Evolutionary conservation across 2,888 invertebrate species (phyloP), one percentile per base, ranked within the genome.

Genomic region (Andrena minutula): DNA sequence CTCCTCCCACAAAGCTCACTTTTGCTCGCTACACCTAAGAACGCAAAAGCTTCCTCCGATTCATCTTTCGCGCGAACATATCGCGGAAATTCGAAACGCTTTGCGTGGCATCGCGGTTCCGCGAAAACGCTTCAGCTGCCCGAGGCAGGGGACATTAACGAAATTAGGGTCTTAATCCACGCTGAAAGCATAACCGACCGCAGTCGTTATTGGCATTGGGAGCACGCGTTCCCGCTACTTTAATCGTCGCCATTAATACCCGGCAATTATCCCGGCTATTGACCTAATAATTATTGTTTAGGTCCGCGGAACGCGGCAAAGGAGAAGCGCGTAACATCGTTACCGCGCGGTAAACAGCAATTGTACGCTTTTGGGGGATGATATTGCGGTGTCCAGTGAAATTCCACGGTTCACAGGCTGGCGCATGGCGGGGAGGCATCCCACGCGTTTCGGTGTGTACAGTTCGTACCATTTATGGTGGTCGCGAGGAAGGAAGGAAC

Each of bases 161-260:
- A 77, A 65, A 77, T 77, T 63, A 65, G 72, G 53, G 68, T 32
- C 71, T 56, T 68, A 66, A 77, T 72, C 66, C 60, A 10, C 28
- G 47, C 28, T 77, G 56, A 80, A 77, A 77, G 79, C 76, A 63
- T 76, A 66, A 76, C 53, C 71, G 41, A 51, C 49, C 69, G 35
- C 30, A 28, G 64, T 23, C 76, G 66, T 65, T 71, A 71, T 61
- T 66, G 61, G 49, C 47, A 76, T 60, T 47, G 64, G 28, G 12
- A 32, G n/a, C 5, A 58, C 26, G 32, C 65, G 58, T 69, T 41
- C 28, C 23, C 60, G 75, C 32, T 41, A 77, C 61, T 77, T 79
- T 79, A 68, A 79, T 66, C 79, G 65, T 28, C 32, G 61, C 35
- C 71, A 63, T 79, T 71, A 77, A 79, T 76, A 75, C 65, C 26